These are phyloP conservation scores for Chroicocephalus ridibundus DNA, from an alignment of 2,113 vertebrate species.

Conservation along the genomic window DNA sequence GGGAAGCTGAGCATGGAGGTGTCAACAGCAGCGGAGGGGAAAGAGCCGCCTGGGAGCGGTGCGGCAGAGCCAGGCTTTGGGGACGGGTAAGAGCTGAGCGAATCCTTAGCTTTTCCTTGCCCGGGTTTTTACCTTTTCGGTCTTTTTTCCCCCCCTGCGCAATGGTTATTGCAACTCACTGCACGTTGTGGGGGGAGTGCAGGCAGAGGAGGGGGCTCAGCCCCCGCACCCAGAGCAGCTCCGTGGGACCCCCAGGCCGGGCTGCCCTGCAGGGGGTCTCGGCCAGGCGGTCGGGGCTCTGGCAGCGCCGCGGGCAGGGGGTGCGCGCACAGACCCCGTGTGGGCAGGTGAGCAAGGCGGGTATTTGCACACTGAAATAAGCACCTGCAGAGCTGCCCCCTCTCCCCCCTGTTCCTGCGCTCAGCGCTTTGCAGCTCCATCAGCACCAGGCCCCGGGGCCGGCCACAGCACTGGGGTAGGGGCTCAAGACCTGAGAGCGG, in stretches of 20 bases:
- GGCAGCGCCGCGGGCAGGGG: background rate
- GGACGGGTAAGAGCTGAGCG: background rate
- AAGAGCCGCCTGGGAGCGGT: background rate
- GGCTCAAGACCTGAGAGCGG: too few species aligned
- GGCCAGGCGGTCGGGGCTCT: rapidly evolving
- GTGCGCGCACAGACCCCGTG: background rate
- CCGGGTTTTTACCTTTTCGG: background rate
- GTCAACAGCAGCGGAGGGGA: background rate
- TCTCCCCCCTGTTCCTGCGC: background rate
- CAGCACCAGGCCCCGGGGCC: background rate
- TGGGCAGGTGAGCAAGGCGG: background rate
- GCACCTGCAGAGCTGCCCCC: background rate
- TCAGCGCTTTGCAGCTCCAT: background rate
- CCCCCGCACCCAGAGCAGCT: background rate
- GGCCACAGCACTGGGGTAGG: background rate
- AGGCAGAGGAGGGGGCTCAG: background rate
- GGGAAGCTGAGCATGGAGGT: background rate
- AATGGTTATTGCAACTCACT: too few species aligned
- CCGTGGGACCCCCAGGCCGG: background rate
- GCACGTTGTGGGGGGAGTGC: rapidly evolving
- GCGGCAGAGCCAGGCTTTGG: background rate
- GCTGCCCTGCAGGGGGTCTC: background rate
- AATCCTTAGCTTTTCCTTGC: background rate
- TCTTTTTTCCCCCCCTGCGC: too few species aligned
- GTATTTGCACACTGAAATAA: background rate